A percentile compares a stretch with the other conserved stretches of the same genome.
Conservation (phyloP, 2,888 invertebrate genomes). For the Drosophila maculinotata region DNA sequence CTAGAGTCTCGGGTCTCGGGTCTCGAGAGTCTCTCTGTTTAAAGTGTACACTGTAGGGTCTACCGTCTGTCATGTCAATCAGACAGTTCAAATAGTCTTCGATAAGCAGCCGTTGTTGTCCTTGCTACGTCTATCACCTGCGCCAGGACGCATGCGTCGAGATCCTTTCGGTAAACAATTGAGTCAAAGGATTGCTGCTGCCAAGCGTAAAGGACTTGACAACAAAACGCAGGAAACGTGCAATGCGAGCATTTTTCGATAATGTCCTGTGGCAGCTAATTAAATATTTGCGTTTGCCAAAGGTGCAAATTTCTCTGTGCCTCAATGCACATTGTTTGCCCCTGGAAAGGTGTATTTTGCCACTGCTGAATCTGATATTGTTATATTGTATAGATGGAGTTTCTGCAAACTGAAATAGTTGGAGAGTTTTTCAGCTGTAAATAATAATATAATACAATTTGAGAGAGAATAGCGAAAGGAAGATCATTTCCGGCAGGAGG, state of each 20-base stretch:
- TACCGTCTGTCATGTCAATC: constrained; percentile 55
- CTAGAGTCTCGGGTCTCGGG: constrained; percentile 7
- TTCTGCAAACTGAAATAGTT: no score
- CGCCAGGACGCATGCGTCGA: constrained; percentile 59
- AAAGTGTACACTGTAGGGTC: constrained; percentile 15
- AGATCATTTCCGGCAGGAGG: neutral
- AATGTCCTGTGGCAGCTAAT: constrained; percentile 67
- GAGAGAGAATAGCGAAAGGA: constrained; percentile 19
- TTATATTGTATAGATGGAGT: constrained; percentile 10
- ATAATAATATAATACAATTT: constrained; percentile 19
- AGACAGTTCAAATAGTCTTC: constrained; percentile 52
- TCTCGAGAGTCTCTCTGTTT: neutral
- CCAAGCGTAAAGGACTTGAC: constrained; percentile 12
- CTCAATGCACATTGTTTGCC: constrained; percentile 37
- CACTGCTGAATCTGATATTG: constrained; percentile 35
- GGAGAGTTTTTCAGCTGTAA: constrained; percentile 22
- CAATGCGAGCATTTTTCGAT: constrained; percentile 27
- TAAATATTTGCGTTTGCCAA: constrained; percentile 71
- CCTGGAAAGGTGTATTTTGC: constrained; percentile 54
- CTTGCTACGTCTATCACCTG: constrained; percentile 72
- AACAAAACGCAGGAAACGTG: constrained; percentile 51
- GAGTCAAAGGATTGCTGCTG: constrained; percentile 66
- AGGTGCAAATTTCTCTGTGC: constrained; percentile 66
- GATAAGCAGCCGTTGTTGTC: constrained; percentile 67
- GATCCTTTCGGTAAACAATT: constrained; percentile 70